Conservation (phyloP, 2,888 invertebrate species). For the Cephalotes varians region DNA sequence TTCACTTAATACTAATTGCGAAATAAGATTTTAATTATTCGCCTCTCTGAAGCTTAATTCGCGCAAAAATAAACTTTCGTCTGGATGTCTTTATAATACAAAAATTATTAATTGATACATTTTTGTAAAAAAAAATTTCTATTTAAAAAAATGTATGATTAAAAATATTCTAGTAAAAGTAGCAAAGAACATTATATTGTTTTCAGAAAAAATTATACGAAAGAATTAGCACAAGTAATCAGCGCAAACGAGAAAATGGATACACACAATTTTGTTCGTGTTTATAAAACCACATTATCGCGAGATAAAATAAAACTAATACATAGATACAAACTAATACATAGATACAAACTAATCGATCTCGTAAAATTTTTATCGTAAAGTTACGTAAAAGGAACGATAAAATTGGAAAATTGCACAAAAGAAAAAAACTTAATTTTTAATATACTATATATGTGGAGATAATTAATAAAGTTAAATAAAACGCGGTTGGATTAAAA, state of each 20-base stretch:
- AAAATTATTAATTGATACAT: neutral
- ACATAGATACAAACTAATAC: neutral
- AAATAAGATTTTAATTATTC: neutral
- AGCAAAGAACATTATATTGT: neutral
- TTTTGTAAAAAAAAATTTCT: neutral
- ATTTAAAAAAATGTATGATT: neutral
- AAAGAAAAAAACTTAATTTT: neutral
- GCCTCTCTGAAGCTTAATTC: neutral
- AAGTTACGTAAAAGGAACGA: neutral
- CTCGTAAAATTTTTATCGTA: neutral
- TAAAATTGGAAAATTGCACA: neutral
- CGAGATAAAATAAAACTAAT: neutral
- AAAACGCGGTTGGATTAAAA: constrained; percentile 21
- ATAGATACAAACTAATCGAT: neutral
- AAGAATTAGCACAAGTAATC: neutral
- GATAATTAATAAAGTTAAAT: constrained; percentile 28
- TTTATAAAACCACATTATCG: neutral
- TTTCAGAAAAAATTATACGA: neutral
- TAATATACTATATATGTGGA: neutral
- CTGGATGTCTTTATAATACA: neutral
- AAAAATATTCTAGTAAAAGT: neutral
- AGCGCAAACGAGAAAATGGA: neutral
- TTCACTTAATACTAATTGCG: neutral
- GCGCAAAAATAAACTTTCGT: neutral
- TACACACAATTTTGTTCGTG: neutral